phyloP scores from a whole-genome alignment of 2,797 vertebrate genomes.

The Podarcis lilfordi region DNA sequence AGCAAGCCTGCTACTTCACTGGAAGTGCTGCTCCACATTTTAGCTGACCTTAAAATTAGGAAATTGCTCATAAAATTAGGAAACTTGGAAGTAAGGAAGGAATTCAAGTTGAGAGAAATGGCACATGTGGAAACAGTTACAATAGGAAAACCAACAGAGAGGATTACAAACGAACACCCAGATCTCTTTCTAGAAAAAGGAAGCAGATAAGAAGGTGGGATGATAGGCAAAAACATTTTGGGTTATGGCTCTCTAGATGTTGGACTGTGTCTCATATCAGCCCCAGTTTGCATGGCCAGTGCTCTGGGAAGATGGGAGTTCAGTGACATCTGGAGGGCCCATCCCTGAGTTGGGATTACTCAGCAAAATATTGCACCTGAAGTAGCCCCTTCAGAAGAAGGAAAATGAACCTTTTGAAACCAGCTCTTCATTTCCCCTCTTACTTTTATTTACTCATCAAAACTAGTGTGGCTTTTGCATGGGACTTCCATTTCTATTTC shows the following conservation, averaged over 20 bases:
- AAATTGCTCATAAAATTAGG: conserved; percentile 80
- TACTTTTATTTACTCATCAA: background rate
- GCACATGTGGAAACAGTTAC: conserved; percentile 75
- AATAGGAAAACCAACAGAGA: conserved; percentile 56
- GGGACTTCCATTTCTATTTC: background rate
- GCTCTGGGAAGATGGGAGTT: background rate
- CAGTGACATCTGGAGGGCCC: background rate
- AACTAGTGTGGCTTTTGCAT: background rate
- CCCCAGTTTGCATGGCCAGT: background rate
- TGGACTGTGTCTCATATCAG: background rate
- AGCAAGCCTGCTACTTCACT: conserved; percentile 64
- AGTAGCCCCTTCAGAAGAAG: background rate
- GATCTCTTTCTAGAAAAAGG: conserved; percentile 69
- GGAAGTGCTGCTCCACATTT: conserved; percentile 65
- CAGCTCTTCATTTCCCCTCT: background rate
- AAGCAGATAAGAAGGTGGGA: conserved; percentile 40
- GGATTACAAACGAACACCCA: conserved; percentile 70
- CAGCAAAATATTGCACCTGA: background rate
- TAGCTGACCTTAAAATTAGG: conserved; percentile 77
- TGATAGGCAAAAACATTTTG: conserved; percentile 11
- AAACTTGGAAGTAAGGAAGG: conserved; percentile 62
- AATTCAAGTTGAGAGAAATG: conserved; percentile 44
- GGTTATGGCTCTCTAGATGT: background rate
- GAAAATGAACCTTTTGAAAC: background rate
- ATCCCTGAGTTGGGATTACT: too few relatives aligned